A percentile compares a stretch with the other conserved stretches of the same genome.
phyloP scores from a whole-genome alignment of 2,113 vertebrate species.

The Paradoxurus hermaphroditus region DNA sequence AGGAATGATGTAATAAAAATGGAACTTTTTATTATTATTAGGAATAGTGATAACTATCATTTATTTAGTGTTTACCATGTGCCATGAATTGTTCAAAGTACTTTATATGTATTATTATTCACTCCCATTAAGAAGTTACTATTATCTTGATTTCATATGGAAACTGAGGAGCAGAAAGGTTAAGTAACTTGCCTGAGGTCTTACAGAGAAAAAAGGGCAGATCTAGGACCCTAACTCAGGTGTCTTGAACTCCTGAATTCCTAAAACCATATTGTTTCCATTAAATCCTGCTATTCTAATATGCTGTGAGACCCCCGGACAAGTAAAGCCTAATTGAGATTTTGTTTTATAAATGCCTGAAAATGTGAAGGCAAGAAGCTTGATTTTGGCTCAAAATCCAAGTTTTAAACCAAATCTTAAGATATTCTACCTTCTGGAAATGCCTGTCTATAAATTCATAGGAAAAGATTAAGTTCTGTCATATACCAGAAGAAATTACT shows the following conservation, averaged over 20 bases:
- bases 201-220: neutral
- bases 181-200: neutral
- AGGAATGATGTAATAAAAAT: neutral
- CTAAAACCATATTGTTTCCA: neutral
- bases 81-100: neutral
- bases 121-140: neutral
- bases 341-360: neutral
- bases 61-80: neutral
- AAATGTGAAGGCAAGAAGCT: neutral
- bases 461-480: neutral
- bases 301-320: neutral
- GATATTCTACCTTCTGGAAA: neutral
- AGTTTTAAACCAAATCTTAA: constrained; percentile 3
- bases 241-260: neutral
- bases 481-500: neutral
- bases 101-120: neutral
- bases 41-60: neutral
- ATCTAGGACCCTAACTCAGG: neutral
- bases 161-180: neutral
- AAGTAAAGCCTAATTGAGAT: neutral
- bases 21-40: neutral
- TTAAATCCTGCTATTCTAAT: neutral
- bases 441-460: neutral
- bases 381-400: neutral
- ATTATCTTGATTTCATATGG: neutral